phyloP scores from a whole-genome alignment of 2,797 vertebrate genomes.

The Manis javanica region DNA sequence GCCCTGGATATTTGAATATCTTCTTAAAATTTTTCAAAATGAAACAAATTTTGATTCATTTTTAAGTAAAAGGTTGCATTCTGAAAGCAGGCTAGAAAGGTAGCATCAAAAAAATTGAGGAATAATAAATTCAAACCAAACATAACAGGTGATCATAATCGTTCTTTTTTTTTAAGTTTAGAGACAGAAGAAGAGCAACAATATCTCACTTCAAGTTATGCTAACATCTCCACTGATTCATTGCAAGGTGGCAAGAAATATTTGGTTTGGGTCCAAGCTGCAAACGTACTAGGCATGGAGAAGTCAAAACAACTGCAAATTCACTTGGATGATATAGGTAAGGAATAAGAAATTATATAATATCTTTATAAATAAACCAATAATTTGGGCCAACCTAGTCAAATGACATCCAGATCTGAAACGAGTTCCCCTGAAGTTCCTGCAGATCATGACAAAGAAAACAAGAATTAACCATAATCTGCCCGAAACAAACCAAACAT shows the following conservation, averaged over 20 bases:
- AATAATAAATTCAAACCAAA: not conserved
- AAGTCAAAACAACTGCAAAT: constrained; percentile 84
- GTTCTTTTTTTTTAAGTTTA: constrained; percentile 65
- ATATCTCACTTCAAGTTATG: constrained; percentile 52
- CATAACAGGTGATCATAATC: not conserved
- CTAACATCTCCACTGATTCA: constrained; percentile 70
- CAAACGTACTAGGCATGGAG: constrained; percentile 88
- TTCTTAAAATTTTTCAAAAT: constrained; percentile 19
- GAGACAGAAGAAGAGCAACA: constrained; percentile 19
- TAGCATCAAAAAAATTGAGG: not conserved
- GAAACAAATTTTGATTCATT: not conserved
- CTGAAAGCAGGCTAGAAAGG: not conserved
- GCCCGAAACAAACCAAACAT: not conserved
- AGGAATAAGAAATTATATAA: not conserved
- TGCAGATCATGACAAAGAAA: not conserved
- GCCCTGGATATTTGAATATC: not conserved
- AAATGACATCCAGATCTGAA: not conserved
- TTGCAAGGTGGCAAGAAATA: constrained; percentile 72
- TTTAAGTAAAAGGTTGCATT: not conserved
- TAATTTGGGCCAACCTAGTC: not conserved
- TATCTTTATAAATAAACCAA: not conserved
- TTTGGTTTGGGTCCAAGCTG: constrained; percentile 84
- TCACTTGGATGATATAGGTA: constrained; percentile 88
- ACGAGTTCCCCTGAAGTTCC: not conserved
- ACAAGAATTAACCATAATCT: not conserved